phyloP scores from a whole-genome alignment of 2,888 invertebrate species.

The Morpho achilles region DNA sequence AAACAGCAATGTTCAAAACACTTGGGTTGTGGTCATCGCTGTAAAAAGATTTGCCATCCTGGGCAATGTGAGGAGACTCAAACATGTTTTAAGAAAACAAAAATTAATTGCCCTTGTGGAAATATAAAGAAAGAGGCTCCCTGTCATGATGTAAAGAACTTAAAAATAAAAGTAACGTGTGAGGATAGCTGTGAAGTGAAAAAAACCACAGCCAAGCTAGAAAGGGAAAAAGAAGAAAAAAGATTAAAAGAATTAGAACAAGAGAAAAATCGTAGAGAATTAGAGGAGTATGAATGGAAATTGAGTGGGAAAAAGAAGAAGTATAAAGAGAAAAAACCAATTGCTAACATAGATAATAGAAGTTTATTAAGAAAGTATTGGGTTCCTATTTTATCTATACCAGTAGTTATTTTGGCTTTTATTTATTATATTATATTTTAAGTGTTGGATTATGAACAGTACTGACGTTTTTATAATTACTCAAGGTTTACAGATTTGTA shows the following conservation, averaged over 20 bases:
- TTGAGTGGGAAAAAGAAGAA: conserved; percentile 83
- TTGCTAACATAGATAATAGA: conserved; percentile 63
- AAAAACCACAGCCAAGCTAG: conserved; percentile 71
- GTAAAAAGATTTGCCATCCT: conserved; percentile 85
- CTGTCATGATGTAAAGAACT: conserved; percentile 79
- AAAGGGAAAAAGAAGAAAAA: conserved; percentile 75
- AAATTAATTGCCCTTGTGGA: conserved; percentile 88
- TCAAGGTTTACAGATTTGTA: conserved; percentile 10
- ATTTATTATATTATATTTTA: conserved; percentile 41
- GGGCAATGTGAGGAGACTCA: conserved; percentile 83
- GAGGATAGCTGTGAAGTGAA: conserved; percentile 82
- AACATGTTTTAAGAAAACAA: conserved; percentile 88
- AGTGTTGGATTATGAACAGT: too few species aligned
- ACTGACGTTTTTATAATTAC: too few species aligned
- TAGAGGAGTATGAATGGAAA: conserved; percentile 88
- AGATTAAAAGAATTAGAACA: conserved; percentile 81
- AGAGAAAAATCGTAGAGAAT: conserved; percentile 83
- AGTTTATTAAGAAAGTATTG: conserved; percentile 64
- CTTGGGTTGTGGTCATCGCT: conserved; percentile 92
- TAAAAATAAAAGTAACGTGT: conserved; percentile 75
- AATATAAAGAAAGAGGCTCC: conserved; percentile 85
- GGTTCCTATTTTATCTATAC: conserved; percentile 53
- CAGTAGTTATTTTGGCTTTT: conserved; percentile 42
- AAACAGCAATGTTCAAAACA: conserved; percentile 93
- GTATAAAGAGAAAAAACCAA: conserved; percentile 66